Conservation (phyloP, 2,113 vertebrate species). For the Peromyscus maniculatus region DNA sequence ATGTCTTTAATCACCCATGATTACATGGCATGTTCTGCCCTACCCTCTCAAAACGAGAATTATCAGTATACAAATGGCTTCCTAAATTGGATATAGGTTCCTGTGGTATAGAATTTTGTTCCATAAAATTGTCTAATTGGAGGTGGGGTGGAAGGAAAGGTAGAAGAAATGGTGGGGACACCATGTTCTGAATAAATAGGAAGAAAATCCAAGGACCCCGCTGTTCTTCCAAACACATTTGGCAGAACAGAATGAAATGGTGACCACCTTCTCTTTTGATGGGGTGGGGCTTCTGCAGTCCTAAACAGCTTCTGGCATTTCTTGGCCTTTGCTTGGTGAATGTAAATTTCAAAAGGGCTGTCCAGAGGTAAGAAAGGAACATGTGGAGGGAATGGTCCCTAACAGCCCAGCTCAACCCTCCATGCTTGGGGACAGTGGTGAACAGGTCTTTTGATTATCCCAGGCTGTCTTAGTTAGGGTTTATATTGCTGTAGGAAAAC, state of each 20-base stretch:
- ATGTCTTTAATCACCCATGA: slow-evolving; percentile 71
- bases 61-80: slow-evolving; percentile 55
- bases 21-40: slow-evolving; percentile 64
- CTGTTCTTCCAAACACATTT: slow-evolving; percentile 51
- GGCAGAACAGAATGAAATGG: neutral
- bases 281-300: neutral
- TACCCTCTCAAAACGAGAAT: slow-evolving; percentile 40
- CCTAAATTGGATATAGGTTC: slow-evolving; percentile 61
- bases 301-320: neutral
- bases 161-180: slow-evolving; percentile 54
- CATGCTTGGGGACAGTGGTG: neutral
- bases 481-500: neutral
- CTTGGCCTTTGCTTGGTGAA: slow-evolving; percentile 3
- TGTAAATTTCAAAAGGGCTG: neutral
- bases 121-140: slow-evolving; percentile 69
- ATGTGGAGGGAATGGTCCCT: neutral
- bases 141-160: slow-evolving; percentile 56
- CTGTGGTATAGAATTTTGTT: slow-evolving; percentile 60
- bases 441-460: neutral
- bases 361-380: neutral
- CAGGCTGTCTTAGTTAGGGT: neutral
- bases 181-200: slow-evolving; percentile 50
- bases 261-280: neutral
- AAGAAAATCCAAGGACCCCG: slow-evolving; percentile 35
- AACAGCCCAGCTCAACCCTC: neutral